These are phyloP conservation scores for Eidolon helvum DNA, from an alignment of 2,113 vertebrate genomes.

Conservation along the genomic window DNA sequence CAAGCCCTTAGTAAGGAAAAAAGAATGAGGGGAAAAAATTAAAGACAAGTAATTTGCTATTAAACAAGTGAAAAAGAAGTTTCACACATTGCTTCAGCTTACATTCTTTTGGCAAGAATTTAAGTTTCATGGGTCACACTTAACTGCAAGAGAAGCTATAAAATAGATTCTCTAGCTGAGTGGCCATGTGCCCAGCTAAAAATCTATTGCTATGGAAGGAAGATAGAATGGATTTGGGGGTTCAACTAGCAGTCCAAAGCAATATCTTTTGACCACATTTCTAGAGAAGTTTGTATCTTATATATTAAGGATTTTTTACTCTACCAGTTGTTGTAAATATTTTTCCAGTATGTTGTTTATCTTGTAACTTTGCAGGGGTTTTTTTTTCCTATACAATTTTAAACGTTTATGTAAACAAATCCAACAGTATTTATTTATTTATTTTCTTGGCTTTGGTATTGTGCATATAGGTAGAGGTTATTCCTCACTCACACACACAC, in stretches of 20 bases:
- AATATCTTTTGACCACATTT: neutral
- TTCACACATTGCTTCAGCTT: neutral
- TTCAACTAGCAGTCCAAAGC: neutral
- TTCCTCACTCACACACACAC: neutral
- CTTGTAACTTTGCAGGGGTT: conserved; percentile 9
- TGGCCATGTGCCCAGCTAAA: conserved; percentile 3
- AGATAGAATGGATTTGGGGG: neutral
- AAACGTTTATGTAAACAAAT: conserved; percentile 14
- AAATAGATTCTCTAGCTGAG: neutral
- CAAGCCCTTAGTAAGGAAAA: neutral
- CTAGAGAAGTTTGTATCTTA: neutral
- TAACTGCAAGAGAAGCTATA: neutral
- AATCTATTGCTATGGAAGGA: neutral
- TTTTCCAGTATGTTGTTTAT: neutral
- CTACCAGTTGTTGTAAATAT: neutral
- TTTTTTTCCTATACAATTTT: neutral
- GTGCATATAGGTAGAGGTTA: neutral
- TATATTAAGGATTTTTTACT: neutral
- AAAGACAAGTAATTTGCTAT: conserved; percentile 15
- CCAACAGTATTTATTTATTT: neutral
- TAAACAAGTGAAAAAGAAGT: conserved; percentile 34
- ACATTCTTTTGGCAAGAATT: conserved; percentile 12
- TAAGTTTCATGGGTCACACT: neutral
- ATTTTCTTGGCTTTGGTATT: neutral
- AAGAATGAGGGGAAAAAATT: neutral